Conservation (phyloP, 2,797 vertebrate species). For the Hybognathus amarus region DNA sequence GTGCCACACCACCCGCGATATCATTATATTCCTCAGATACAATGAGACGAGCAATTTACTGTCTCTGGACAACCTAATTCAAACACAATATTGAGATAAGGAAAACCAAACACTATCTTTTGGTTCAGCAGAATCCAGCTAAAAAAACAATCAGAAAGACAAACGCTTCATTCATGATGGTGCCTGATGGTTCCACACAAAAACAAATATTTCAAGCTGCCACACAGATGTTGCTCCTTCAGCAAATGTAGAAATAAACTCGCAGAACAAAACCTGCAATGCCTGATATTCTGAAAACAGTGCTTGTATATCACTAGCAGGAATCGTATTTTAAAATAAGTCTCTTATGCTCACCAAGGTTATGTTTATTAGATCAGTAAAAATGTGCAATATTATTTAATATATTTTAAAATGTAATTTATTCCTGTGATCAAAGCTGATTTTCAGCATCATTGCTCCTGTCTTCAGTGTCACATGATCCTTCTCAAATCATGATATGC, state of each 20-base stretch:
- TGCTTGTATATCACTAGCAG: not conserved
- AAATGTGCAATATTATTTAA: slow-evolving; percentile 1
- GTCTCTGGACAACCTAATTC: not conserved
- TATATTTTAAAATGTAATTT: not conserved
- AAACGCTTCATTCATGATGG: slow-evolving; percentile 66
- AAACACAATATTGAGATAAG: slow-evolving; percentile 8
- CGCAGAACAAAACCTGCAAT: slow-evolving; percentile 34
- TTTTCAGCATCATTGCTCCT: not conserved
- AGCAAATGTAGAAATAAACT: slow-evolving; percentile 24
- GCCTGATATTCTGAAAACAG: not conserved
- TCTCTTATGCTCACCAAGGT: not conserved
- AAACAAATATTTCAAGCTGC: slow-evolving; percentile 68
- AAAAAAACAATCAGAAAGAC: slow-evolving; percentile 57
- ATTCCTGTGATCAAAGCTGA: too few species aligned
- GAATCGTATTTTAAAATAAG: not conserved
- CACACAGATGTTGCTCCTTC: slow-evolving; percentile 52
- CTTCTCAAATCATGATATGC: not conserved
- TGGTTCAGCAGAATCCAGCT: slow-evolving; percentile 42
- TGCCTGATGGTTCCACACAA: slow-evolving; percentile 70
- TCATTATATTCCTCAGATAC: not conserved
- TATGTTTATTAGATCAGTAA: too few species aligned
- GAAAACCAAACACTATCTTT: slow-evolving; percentile 6
- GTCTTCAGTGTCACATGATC: not conserved
- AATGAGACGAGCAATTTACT: not conserved
- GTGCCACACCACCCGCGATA: not conserved